Evolutionary conservation across 2,888 invertebrate species (phyloP).

Genomic region (Iphiclides podalirius): DNA sequence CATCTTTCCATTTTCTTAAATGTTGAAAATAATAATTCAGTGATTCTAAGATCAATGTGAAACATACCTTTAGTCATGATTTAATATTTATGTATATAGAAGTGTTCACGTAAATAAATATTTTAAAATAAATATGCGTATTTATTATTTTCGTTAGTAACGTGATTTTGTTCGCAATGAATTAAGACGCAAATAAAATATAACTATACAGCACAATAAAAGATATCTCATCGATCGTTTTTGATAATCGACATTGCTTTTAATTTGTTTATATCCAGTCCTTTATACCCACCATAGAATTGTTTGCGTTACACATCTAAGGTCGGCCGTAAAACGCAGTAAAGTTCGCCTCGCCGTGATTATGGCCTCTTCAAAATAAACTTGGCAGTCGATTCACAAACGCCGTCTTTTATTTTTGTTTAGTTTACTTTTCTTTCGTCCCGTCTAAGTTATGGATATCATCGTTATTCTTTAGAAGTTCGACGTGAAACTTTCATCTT

Average conservation of each 20-base stretch:
- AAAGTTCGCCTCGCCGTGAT: constrained; percentile 67
- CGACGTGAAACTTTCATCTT: constrained; percentile 39
- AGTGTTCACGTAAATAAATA: no score
- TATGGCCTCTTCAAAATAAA: constrained; percentile 71
- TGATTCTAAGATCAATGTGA: no score
- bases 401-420: constrained; percentile 65
- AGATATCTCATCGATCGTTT: no score
- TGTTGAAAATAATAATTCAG: no score
- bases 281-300: constrained; percentile 50
- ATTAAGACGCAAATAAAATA: no score
- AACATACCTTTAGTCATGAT: no score
- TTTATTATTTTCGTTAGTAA: no score
- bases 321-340: constrained; percentile 46
- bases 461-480: constrained; percentile 56
- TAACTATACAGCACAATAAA: no score
- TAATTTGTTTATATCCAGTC: constrained; percentile 69
- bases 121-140: no score
- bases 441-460: constrained; percentile 56
- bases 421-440: constrained; percentile 51
- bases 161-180: no score
- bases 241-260: constrained; percentile 18
- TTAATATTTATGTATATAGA: no score
- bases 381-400: constrained; percentile 58
- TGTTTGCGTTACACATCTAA: constrained; percentile 60
- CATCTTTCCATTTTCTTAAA: no score